Evolutionary conservation across 2,888 invertebrate species (phyloP), one percentile per base, ranked within the genome.

Genomic region (Junonia oenone): DNA sequence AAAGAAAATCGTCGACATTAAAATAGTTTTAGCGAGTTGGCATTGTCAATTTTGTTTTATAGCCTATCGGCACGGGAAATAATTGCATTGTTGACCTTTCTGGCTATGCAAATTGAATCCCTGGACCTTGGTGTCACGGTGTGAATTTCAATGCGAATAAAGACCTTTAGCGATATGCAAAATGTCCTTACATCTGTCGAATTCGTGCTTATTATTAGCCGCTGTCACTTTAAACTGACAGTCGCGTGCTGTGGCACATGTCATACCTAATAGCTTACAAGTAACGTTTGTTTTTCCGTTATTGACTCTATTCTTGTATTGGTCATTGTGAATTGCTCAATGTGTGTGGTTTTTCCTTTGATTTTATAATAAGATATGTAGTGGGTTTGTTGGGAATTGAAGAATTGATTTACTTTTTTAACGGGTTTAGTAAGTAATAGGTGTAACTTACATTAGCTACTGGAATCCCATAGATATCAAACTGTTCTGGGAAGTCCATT

Each of bases 81-180:
- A 74, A 76, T 75, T 73, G 75, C 75, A 73, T 69, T 68, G 74
- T 70, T 76, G 71, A 75, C 78, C 74, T 78, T 75, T 76, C 62
- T 63, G 62, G 65, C 65, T 67, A 73, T 76, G 77, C 69, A 74
- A 73, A 75, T 76, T 17, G 45, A 38, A 48, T 38, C 59, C 38
- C 52, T 45, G 52, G 53, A 55, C 59, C 58, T 49, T 49, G 61
- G 47, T 51, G 56, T 43, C 55, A 47, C 29, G 52, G 62, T 63
- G 58, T 56, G 60, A 58, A 63, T 65, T 63, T 59, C 59, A 63
- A 65, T 62, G 58, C 51, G 51, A 50, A 51, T 38, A 52, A 52
- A 57, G 54, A 43, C 56, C 55, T 63, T 64, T 60, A 56, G 50
- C 49, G 54, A 48, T 57, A 55, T 58, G 62, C 59, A 59, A 57